These are phyloP conservation scores for Cryptoblepharus egeriae DNA, from an alignment of 2,797 vertebrate genomes.

Conservation along the genomic window DNA sequence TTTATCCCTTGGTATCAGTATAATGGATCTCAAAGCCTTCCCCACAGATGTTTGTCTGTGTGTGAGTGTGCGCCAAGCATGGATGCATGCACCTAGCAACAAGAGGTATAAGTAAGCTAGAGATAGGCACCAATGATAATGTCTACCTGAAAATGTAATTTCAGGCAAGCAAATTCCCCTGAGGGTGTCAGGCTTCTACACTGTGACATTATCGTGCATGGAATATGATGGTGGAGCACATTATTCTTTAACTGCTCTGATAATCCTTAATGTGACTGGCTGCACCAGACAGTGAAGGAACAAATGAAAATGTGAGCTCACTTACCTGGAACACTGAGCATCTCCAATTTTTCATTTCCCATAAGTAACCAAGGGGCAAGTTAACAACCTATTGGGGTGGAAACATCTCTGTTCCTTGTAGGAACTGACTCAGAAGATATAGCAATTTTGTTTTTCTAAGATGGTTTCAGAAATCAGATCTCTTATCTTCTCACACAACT, in stretches of 20 bases:
- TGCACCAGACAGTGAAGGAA: constrained; percentile 25
- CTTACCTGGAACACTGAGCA: constrained; percentile 18
- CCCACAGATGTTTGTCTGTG: not conserved
- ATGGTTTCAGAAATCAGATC: not conserved
- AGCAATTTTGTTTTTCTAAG: not conserved
- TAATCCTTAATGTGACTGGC: not conserved
- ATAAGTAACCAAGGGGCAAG: not conserved
- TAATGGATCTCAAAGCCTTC: not conserved
- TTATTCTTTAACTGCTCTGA: constrained; percentile 6
- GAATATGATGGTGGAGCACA: not conserved
- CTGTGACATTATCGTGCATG: not conserved
- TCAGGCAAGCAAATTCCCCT: not conserved
- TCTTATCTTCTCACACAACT: not conserved
- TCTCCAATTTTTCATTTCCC: constrained; percentile 16
- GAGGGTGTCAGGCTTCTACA: not conserved
- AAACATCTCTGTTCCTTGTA: constrained; percentile 5
- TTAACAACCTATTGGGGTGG: not conserved
- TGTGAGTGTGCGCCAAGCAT: not conserved
- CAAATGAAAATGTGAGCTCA: constrained; percentile 18
- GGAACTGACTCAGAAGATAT: not conserved
- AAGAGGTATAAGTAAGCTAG: not conserved
- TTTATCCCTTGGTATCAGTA: too few species aligned
- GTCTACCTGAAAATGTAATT: not conserved
- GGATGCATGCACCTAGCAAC: not conserved
- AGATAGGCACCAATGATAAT: not conserved